Conservation (phyloP, 2,888 invertebrate genomes). For the Carcina quercana region DNA sequence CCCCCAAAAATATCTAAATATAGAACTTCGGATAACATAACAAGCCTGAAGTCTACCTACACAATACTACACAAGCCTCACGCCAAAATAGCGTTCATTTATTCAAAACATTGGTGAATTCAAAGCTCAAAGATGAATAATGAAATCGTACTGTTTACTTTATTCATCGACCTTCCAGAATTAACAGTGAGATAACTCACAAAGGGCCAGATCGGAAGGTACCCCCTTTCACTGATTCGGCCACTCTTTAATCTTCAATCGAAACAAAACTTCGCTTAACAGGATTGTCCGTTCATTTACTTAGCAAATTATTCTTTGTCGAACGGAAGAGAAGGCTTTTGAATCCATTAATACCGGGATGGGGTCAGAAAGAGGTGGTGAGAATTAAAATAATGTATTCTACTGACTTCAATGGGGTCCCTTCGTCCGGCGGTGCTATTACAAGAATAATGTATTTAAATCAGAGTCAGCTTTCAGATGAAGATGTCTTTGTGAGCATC, state of each 20-base stretch:
- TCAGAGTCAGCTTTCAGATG: conserved; percentile 69
- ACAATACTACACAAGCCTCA: too few species aligned
- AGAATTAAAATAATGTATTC: conserved; percentile 74
- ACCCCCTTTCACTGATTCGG: conserved; percentile 55
- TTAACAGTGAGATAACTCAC: conserved; percentile 66
- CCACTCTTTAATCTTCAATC: conserved; percentile 69
- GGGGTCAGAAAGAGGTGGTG: conserved; percentile 72
- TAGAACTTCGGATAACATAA: too few species aligned
- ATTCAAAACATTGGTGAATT: conserved; percentile 28
- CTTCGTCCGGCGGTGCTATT: conserved; percentile 66
- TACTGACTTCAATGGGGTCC: conserved; percentile 67
- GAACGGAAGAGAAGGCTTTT: conserved; percentile 71
- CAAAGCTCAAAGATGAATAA: conserved; percentile 50
- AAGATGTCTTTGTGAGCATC: conserved; percentile 64
- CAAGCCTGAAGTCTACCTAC: too few species aligned
- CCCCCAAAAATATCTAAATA: too few species aligned
- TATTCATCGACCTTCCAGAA: conserved; percentile 65
- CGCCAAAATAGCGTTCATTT: conserved; percentile 17
- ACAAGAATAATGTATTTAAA: conserved; percentile 74
- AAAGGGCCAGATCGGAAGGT: conserved; percentile 57
- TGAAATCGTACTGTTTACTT: conserved; percentile 53
- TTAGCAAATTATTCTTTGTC: conserved; percentile 74
- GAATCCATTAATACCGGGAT: conserved; percentile 71
- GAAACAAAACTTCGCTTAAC: conserved; percentile 69
- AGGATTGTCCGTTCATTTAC: conserved; percentile 73